Conservation (phyloP, 2,888 invertebrate species). For the Cheilosia pagana region DNA sequence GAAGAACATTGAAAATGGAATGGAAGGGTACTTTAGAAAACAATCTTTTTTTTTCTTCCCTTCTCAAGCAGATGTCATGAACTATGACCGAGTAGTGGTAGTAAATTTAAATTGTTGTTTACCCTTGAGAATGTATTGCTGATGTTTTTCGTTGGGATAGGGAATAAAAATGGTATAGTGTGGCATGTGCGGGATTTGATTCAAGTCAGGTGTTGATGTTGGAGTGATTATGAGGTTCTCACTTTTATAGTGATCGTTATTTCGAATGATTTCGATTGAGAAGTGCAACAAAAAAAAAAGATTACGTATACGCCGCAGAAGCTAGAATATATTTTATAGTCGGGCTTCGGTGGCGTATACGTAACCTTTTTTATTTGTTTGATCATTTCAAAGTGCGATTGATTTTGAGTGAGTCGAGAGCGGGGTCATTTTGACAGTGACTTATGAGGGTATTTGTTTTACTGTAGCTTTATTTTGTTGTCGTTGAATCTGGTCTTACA, state of each 20-base stretch:
- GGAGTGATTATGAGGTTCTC: constrained; percentile 60
- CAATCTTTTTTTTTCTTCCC: constrained; percentile 47
- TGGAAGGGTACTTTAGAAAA: constrained; percentile 66
- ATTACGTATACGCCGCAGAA: too few relatives aligned
- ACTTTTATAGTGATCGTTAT: constrained; percentile 42
- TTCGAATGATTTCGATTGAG: constrained; percentile 32
- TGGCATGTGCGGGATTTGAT: constrained; percentile 50
- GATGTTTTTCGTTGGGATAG: constrained; percentile 3
- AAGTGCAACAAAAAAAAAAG: constrained; percentile 14
- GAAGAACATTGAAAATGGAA: constrained; percentile 42
- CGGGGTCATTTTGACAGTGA: neutral
- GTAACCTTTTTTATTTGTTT: constrained; percentile 3
- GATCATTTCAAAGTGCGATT: neutral
- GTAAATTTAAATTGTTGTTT: constrained; percentile 74
- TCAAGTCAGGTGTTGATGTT: constrained; percentile 70
- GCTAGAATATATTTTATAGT: neutral
- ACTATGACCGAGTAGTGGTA: constrained; percentile 72
- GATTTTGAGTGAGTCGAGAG: neutral
- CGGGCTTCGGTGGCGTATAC: constrained; percentile 11
- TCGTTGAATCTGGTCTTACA: neutral
- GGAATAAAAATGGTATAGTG: constrained; percentile 20
- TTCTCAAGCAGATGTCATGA: constrained; percentile 66
- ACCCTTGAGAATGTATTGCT: constrained; percentile 56
- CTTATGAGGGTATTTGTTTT: neutral
- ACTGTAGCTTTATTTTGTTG: neutral